These are phyloP conservation scores for Sorex araneus DNA, from an alignment of 2,113 vertebrate species.

Conservation along the genomic window DNA sequence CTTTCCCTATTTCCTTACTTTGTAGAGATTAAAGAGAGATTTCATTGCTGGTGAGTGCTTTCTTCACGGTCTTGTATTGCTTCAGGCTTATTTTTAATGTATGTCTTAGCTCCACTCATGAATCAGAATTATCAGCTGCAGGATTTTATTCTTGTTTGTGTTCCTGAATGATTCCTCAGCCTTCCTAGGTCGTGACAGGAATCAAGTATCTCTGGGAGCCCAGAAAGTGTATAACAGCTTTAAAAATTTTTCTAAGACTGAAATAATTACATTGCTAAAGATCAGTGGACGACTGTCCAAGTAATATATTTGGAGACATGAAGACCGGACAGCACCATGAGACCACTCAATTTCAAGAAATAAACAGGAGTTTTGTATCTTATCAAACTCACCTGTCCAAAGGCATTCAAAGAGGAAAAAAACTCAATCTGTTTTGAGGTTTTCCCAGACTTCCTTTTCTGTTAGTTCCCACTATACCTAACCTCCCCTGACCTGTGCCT, in stretches of 20 bases:
- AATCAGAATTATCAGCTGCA: slow-evolving; percentile 60
- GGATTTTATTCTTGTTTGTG: slow-evolving; percentile 44
- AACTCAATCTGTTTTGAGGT: not conserved
- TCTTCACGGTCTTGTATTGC: not conserved
- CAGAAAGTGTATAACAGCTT: not conserved
- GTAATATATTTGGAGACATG: not conserved
- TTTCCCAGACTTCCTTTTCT: not conserved
- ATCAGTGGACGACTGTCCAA: not conserved
- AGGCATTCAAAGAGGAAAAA: not conserved
- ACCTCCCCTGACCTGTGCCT: not conserved
- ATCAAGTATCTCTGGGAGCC: not conserved
- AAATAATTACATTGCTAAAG: slow-evolving; percentile 17
- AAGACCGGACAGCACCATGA: no score
- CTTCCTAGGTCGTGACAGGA: not conserved
- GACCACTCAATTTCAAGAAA: not conserved
- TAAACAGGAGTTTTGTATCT: not conserved
- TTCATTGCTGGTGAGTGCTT: not conserved
- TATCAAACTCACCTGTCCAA: not conserved
- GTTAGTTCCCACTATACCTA: not conserved
- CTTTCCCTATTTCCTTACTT: not conserved
- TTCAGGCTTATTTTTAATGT: not conserved
- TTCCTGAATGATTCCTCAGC: not conserved
- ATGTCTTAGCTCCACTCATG: slow-evolving; percentile 15
- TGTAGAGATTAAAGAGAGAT: slow-evolving; percentile 13
- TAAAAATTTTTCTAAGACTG: not conserved